A percentile compares a stretch with the other conserved stretches of the same genome.
phyloP scores from a whole-genome alignment of 2,113 vertebrate genomes.

The Scalopus aquaticus region DNA sequence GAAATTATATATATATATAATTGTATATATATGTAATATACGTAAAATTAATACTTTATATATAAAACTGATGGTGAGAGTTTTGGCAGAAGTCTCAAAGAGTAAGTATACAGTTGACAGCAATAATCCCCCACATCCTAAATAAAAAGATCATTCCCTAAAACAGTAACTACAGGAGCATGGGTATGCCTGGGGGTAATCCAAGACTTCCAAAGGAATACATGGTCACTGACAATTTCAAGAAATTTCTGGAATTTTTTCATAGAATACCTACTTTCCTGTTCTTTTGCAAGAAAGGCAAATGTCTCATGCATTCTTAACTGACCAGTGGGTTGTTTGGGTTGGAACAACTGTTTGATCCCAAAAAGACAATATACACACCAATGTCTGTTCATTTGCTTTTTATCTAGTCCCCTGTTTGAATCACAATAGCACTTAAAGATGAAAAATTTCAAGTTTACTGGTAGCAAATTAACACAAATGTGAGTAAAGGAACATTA shows the following conservation, averaged over 20 bases:
- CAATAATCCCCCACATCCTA: not conserved
- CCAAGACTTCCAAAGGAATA: not conserved
- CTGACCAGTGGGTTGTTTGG: not conserved
- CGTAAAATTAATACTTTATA: not conserved
- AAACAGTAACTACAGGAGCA: not conserved
- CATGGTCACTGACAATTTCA: not conserved
- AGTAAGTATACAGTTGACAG: not conserved
- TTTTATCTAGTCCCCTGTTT: not conserved
- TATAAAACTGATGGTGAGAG: not conserved
- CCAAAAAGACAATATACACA: not conserved
- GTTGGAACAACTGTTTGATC: not conserved
- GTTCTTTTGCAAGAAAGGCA: not conserved
- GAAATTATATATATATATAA: not conserved
- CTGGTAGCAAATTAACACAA: not conserved
- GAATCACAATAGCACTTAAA: not conserved
- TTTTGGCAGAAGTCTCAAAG: not conserved
- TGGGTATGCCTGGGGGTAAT: accelerated
- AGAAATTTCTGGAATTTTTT: too few relatives aligned
- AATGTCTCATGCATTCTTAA: not conserved
- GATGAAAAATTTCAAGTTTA: not conserved
- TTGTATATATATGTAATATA: too few relatives aligned
- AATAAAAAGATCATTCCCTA: not conserved
- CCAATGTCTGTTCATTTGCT: not conserved
- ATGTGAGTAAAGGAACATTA: not conserved
- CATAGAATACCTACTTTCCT: not conserved